Evolutionary conservation across 2,888 invertebrate species (phyloP), one percentile per base, ranked within the genome.

Genomic region (Deilephila porcellus): DNA sequence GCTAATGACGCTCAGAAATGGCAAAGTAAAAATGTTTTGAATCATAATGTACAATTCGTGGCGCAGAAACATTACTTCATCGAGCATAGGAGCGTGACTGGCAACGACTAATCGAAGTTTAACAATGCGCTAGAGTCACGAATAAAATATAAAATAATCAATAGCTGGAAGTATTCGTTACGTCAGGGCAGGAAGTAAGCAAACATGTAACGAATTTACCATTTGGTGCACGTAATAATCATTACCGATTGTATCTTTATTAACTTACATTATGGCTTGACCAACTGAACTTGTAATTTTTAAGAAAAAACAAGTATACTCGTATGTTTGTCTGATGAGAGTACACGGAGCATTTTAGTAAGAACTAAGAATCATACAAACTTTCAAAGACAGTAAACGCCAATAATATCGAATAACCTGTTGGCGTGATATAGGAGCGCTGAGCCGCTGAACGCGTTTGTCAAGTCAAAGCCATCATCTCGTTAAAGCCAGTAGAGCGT

Each of bases 401-500:
- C 79, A 83, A 82, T 82, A 85, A 83, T 85, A 82, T 81, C 78
- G 82, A 84, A 85, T 84, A 85, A 84, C 82, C 80, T 82, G 83
- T 82, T 83, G 81, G 76, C 78, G 56, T 67, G 72, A 67, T 84
- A 86, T 85, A 82, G 81, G 82, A 84, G 80, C 82, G 11, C 45
- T 45, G 45, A 45, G 45, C 45, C 14, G 45, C 45, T 45, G 45
- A 45, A 45, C 45, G 80, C 79, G 85, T 86, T 88, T 82, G 84
- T 85, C 78, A 83, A 84, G 81, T 85, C 87, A 84, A 86, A 90
- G 87, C 87, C 83, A 90, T 90, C 83, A 90, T 90, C 91, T 92
- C 87, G 90, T 92, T 90, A 90, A 85, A 88, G 79, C 80, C 90
- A 91, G 81, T 88, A 87, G 90, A 91, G 92, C 93, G 90, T 86